Evolutionary conservation across 2,113 vertebrate species (phyloP).

Genomic region (Phocoena sinus): DNA sequence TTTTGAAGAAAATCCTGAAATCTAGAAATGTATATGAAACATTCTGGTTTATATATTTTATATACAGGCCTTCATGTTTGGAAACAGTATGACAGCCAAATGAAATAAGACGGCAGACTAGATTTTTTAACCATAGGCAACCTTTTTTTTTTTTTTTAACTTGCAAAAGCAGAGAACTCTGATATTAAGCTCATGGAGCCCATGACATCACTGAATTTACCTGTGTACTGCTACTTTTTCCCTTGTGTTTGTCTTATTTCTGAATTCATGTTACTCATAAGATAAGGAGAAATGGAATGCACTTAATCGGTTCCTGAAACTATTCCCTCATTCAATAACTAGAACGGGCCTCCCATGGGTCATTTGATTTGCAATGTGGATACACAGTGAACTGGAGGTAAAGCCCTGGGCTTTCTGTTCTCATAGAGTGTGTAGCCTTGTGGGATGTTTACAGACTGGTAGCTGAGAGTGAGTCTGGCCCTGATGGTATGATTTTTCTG

Average conservation of each 20-base stretch:
- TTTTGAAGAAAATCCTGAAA: not conserved
- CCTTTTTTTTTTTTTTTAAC: not conserved
- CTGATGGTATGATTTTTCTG: not conserved
- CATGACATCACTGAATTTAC: not conserved
- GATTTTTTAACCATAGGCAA: not conserved
- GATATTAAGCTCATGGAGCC: not conserved
- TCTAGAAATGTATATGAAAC: not conserved
- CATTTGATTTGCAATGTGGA: not conserved
- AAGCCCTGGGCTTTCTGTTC: not conserved
- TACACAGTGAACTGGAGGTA: not conserved
- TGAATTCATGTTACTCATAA: not conserved
- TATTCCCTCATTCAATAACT: not conserved
- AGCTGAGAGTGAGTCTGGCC: not conserved
- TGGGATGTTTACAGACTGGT: not conserved
- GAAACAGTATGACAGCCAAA: not conserved
- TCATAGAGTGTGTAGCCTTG: not conserved
- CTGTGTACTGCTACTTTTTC: not conserved
- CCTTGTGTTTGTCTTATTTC: not conserved
- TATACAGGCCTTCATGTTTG: not conserved
- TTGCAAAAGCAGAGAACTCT: not conserved
- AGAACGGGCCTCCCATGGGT: rapidly evolving
- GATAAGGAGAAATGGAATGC: not conserved
- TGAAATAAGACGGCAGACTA: not conserved
- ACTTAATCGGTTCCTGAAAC: not conserved
- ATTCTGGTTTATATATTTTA: not conserved